Evolutionary conservation across 2,113 vertebrate genomes (phyloP), one percentile per base, ranked within the genome.

Genomic region (Sinocyclocheilus rhinocerous): DNA sequence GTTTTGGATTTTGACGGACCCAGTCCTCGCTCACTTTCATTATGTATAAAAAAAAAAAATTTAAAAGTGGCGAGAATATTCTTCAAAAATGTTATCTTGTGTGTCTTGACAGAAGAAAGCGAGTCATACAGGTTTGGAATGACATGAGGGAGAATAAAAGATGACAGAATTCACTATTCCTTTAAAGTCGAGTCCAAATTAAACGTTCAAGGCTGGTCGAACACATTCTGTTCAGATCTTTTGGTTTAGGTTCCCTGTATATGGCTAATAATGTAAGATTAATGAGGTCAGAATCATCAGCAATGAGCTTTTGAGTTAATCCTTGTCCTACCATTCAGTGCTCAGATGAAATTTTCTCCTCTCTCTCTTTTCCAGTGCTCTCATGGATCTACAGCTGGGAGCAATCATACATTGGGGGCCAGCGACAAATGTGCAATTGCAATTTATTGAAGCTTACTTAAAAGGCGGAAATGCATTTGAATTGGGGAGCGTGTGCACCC

Each of bases 341-440:
- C 65, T 69, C 20, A 42, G 29, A 73, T 20, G 6, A 42, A 26
- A 18, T 22, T 16, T 24, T 63, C 36, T 83, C 52, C 33, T 85
- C 73, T 24, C 20, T 50, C 59, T 48, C 67, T 70, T 73, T 72
- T 86, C 39, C 63, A 52, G 86, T 63, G 6, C 85, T 55, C 63
- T 84, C 82, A 59, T 78, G 78, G 22, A 39, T 84, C 81, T 91
- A 87, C 90, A 94, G 92, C 93, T 92, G 93, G 89, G 65, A 75
- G 48, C 89, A 87, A 90, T 92, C 87, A 91, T 89, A 91, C 87
- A 52, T 86, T 92, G 87, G 88, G 89, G 91, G 84, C 85, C 52
- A 48, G 50, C 65, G 76, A 90, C 87, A 85, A 79, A 89, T 90
- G 86, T 91, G 87, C 88, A 93, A 91, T 72, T 83, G 85, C 26